Evolutionary conservation across 2,113 vertebrate species (phyloP).

Genomic region (Ctenomys sociabilis): DNA sequence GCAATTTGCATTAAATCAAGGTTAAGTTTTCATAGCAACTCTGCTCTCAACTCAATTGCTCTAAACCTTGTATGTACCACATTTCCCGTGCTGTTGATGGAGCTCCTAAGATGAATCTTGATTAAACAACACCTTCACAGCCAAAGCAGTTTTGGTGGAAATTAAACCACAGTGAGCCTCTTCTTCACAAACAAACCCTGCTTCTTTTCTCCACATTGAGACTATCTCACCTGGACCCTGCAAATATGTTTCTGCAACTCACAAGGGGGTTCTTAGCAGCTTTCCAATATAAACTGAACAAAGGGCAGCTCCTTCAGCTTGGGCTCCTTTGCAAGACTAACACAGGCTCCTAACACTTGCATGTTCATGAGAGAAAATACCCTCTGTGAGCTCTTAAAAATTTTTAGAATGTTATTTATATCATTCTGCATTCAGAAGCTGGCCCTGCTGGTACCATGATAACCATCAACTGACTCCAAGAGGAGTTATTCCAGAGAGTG

Average conservation of each 20-base stretch:
- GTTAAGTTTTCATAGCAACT: conserved; percentile 62
- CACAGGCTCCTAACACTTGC: not conserved
- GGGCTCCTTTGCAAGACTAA: not conserved
- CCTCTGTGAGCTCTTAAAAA: not conserved
- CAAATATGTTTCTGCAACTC: not conserved
- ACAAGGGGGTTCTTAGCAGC: not conserved
- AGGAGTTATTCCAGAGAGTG: not conserved
- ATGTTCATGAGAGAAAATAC: conserved; percentile 13
- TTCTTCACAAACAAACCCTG: not conserved
- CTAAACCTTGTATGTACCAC: not conserved
- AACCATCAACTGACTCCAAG: not conserved
- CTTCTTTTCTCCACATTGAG: not conserved
- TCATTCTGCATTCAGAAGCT: not conserved
- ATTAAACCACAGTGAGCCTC: not conserved
- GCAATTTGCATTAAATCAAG: conserved; percentile 66
- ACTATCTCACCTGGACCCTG: not conserved
- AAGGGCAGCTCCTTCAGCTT: not conserved
- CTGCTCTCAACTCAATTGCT: not conserved
- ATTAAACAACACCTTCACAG: conserved; percentile 38
- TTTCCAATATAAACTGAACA: not conserved
- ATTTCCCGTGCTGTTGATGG: conserved; percentile 1
- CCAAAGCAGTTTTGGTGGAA: conserved; percentile 34
- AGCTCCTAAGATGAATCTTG: conserved; percentile 19
- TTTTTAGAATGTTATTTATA: not conserved
- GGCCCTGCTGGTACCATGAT: not conserved